Evolutionary conservation across 2,888 invertebrate genomes (phyloP), one percentile per base, ranked within the genome.

Genomic region (Drosophila pegasa): DNA sequence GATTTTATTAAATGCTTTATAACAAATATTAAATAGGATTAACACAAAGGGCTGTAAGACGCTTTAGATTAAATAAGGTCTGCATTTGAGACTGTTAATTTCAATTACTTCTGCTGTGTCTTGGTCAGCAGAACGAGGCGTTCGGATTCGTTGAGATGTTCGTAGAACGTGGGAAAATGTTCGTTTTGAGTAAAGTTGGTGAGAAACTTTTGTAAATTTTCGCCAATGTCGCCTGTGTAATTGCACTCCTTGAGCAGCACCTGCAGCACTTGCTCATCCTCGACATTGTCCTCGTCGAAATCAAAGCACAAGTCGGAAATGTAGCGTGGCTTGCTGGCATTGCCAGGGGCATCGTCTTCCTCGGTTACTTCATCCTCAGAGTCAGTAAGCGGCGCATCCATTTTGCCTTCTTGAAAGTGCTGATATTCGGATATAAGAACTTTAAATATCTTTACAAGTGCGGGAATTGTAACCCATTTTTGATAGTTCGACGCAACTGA

Each of bases 371-470:
- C 84, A 8, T 83, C 85, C 0, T 91, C 90, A 16, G 71, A 65
- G 31, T 88, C 86, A 3, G 87, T 78, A 0, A 89, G 88, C n/a
- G 89, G 90, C 0, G 83, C 88, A 31, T 90, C 90, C 0, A 76
- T 76, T 62, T 91, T 91, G 29, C 90, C 89, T 79, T 95, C 95
- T 10, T 94, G 93, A 64, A 94, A 93, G 87, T 93, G 93, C 40
- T 93, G 93, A 38, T 95, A 89, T 80, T 96, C 95, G 81, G 94
- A 94, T 48, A 96, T 93, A 7, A 96, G 93, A 12, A 96, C 91
- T 89, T 96, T 96, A 82, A 95, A 95, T 52, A 96, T 95, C 91
- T 95, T 96, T 0, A 95, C 94, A 69, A 95, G 92, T 14, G 95
- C 93, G 6, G 95, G 95, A 74, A 96, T 93, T 10, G 92, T 93